Conservation (phyloP, 2,888 invertebrate species). For the Agonopterix heracliana region DNA sequence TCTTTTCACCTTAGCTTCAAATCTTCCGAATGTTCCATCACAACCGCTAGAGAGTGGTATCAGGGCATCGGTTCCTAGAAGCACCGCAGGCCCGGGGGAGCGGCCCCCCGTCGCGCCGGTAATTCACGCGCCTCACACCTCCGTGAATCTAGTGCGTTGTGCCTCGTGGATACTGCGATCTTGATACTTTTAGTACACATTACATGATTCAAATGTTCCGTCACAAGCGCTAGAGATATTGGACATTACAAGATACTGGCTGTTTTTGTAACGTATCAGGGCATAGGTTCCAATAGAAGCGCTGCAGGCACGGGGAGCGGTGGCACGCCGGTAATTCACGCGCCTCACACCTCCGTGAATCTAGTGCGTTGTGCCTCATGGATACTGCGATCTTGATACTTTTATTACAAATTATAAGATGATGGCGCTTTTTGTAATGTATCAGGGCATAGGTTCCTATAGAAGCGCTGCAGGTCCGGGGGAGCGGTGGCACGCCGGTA, state of each 20-base stretch:
- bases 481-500: constrained; percentile 49
- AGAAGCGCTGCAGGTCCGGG: not conserved
- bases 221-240: no score
- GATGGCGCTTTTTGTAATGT: no score
- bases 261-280: no score
- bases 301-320: not conserved
- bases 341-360: constrained; percentile 55
- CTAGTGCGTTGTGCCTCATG: constrained; percentile 13
- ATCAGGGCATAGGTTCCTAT: no score
- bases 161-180: constrained; percentile 10
- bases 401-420: constrained; percentile 9
- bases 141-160: constrained; percentile 19
- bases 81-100: not conserved
- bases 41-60: no score
- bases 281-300: no score
- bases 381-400: constrained; percentile 34
- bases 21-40: no score
- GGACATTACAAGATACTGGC: no score
- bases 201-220: no score
- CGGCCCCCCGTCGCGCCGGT: constrained; percentile 56
- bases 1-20: no score
- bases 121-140: constrained; percentile 70
- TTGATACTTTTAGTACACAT: constrained; percentile 22
- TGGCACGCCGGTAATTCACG: constrained; percentile 66
- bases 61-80: no score